phyloP scores from a whole-genome alignment of 2,797 vertebrate genomes.

The Lepilemur septentrionalis region DNA sequence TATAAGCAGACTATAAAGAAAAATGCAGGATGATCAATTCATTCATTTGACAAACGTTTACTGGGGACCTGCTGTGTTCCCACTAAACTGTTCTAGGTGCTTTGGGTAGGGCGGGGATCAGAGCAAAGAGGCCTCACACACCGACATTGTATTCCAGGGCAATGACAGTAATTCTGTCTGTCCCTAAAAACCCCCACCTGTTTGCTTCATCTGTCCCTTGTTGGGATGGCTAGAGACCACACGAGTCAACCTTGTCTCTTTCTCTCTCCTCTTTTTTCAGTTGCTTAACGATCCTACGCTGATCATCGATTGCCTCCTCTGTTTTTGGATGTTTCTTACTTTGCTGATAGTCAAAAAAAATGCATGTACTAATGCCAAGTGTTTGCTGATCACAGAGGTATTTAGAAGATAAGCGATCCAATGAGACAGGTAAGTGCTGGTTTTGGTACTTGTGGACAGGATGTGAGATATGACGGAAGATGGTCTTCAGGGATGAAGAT shows the following conservation, averaged over 20 bases:
- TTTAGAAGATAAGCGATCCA: not conserved
- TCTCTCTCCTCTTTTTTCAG: not conserved
- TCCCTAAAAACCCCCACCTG: fast-evolving
- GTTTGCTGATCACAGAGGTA: not conserved
- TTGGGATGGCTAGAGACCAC: not conserved
- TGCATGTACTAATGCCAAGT: not conserved
- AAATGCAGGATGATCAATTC: not conserved
- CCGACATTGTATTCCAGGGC: not conserved
- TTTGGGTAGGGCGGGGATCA: not conserved
- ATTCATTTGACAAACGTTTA: not conserved
- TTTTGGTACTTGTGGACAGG: not conserved
- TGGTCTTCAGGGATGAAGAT: not conserved
- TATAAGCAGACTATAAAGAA: not conserved
- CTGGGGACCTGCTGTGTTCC: not conserved
- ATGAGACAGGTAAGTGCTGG: not conserved
- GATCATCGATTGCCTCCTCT: not conserved
- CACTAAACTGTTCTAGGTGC: not conserved
- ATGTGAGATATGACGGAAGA: not conserved
- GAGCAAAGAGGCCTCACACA: not conserved
- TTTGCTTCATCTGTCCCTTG: not conserved
- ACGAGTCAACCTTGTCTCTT: not conserved
- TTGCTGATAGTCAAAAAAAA: not conserved
- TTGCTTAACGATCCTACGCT: not conserved
- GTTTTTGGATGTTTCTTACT: not conserved
- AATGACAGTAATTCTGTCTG: not conserved